Base-by-base conservation (phyloP, 1,140 invertebrate species). In the Drosophila willistoni region DNA sequence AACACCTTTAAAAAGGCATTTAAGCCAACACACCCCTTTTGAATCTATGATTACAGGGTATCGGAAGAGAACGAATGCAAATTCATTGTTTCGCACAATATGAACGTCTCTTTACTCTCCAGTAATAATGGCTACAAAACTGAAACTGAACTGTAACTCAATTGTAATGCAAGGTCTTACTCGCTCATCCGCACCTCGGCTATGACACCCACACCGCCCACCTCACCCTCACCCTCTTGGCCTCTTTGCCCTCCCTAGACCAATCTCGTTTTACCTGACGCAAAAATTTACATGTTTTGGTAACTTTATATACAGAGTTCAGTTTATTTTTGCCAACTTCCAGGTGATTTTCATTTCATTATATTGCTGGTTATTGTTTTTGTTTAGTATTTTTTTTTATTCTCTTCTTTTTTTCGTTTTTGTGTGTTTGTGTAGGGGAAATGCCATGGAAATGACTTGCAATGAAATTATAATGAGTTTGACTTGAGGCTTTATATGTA, bases 81-180 rank as follows among this genome's bases (percentile, higher is more conserved):
- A 87, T 84, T 89, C 80, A 87, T 87, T 87, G 83, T 89, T 87
- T 87, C 68, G 68, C 80, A 80, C 80, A 87, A 84, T 89, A 89
- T 89, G 83, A 77, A 70, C 57, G 17, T 51, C 54, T 13, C 44
- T 7, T 7, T 29, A 42, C 9, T 29, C n/a, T 6, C 22, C 17
- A 14, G 66, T 60, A 69, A 64, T 73, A 79, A 73, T 57, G 63
- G 64, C 83, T 70, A 44, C 79, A 73, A 57, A 77, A 69, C 82
- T 70, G 65, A 75, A 83, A 83, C 69, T 70, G 63, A 84, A 84
- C 79, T 85, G 83, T 86, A 86, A 86, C 83, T 86, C 83, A 89
- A 89, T 87, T 87, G 83, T 80, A 87, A 83, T 83, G 84, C 84
- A 79, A 83, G 83, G 83, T 86, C 83, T 87, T 83, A 67, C 71